Conservation (phyloP, 2,888 invertebrate genomes). For the Timema cristinae region DNA sequence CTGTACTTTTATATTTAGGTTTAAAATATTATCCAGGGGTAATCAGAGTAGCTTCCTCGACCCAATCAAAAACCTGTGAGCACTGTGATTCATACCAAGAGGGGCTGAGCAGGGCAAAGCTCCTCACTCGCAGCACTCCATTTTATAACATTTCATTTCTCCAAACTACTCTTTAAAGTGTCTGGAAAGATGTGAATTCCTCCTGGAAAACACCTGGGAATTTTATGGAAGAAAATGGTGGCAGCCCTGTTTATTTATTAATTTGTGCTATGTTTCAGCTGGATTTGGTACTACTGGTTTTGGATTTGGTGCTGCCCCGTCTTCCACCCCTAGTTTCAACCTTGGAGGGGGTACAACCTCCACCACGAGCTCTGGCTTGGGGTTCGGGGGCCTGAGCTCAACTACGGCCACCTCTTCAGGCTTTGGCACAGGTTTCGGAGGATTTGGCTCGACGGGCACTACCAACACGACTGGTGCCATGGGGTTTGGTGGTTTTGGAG, state of each 20-base stretch:
- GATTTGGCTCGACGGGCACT: conserved; percentile 26
- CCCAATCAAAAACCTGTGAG: too few species aligned
- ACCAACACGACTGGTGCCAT: conserved; percentile 28
- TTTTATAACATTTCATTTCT: too few species aligned
- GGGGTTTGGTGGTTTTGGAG: conserved; percentile 52
- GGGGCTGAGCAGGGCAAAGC: too few species aligned
- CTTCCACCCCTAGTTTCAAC: conserved; percentile 21
- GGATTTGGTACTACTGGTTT: conserved; percentile 47
- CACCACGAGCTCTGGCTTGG: conserved; percentile 31
- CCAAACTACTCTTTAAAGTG: too few species aligned
- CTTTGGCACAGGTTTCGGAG: conserved; percentile 42
- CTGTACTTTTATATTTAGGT: too few species aligned
- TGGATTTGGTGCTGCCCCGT: conserved; percentile 44
- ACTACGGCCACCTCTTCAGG: conserved; percentile 40
- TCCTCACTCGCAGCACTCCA: too few species aligned
- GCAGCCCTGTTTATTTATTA: neutral
- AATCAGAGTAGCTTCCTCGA: too few species aligned
- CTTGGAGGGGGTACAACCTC: conserved; percentile 19
- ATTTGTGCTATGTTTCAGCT: conserved; percentile 37
- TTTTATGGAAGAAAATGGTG: too few species aligned
- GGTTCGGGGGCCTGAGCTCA: conserved; percentile 50
- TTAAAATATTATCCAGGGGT: too few species aligned
- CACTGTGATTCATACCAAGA: too few species aligned
- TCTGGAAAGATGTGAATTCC: too few species aligned
- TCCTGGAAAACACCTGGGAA: too few species aligned